These are phyloP conservation scores for Macquaria australasica DNA, from an alignment of 2,113 vertebrate species.

Conservation along the genomic window DNA sequence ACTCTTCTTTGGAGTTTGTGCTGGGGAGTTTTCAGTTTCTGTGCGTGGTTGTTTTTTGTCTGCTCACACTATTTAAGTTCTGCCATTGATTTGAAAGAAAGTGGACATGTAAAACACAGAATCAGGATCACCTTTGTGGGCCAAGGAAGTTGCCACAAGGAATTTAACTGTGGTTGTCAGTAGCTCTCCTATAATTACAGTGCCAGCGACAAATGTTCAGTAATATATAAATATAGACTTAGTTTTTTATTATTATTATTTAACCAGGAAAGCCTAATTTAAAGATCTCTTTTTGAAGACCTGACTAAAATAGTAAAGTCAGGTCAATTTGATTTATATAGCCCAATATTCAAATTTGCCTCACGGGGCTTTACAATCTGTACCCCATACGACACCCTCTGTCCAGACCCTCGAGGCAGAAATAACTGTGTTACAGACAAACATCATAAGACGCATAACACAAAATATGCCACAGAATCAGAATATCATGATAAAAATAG, in stretches of 20 bases:
- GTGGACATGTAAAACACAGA: background rate
- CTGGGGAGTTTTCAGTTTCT: background rate
- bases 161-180: background rate
- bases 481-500: no score
- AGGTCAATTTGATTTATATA: no score
- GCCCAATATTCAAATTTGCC: no score
- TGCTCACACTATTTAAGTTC: background rate
- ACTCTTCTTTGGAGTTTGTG: background rate
- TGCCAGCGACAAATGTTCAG: background rate
- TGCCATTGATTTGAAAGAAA: background rate
- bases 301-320: no score
- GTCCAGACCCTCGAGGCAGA: background rate
- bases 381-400: no score
- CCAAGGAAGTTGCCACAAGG: background rate
- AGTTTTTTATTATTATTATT: no score
- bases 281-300: no score
- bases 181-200: background rate
- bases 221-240: no score
- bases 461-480: background rate
- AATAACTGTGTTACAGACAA: background rate
- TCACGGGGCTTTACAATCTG: no score
- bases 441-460: no score
- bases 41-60: accelerated
- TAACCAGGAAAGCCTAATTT: no score
- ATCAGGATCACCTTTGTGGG: background rate